Base-by-base conservation (phyloP, 2,888 invertebrate genomes). In the Lottia gigantea region DNA sequence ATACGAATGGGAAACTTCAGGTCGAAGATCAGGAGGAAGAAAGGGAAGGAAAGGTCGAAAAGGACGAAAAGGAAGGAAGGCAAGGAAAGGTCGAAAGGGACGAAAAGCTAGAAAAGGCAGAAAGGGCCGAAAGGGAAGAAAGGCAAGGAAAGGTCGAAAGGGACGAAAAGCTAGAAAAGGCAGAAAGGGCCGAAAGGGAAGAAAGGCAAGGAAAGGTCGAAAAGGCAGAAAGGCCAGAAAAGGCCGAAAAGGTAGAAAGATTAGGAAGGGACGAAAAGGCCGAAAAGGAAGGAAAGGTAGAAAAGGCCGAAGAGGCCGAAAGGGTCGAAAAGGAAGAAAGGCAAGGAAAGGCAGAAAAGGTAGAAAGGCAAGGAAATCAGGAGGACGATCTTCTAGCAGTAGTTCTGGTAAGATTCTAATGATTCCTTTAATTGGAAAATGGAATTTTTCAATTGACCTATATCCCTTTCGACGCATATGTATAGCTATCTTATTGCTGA, bases 101-200 rank as follows among this genome's bases (percentile, higher is more conserved):
- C 2, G 40, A 40, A 40, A 40, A 8, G 40, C 1, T 11, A 1
- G 40, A 40, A 40, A 8, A 11, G 40, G 8, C 7, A 40, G 40
- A 40, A 40, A 40, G 11, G 40, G 40, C 11, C 6, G 40, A 40
- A 40, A 25, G 15, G 46, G 23, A 4, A 46, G 46, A 6, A 66
- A 46, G n/a, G 66, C 19, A 4, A 15, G 19, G 19, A 46, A 66
- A 19, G 14, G 16, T 0, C 8, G 19, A 46, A 66, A 14, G n/a
- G 66, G 19, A 4, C 46, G 66, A 66, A 46, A 66, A 19, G 46
- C 31, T 19, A 0, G 46, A 23, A 66, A 23, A 66, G 66, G 46
- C 11, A 31, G 66, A 66, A 46, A 46, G 46, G 46, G 45, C 0
- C 19, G 46, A 1, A 45, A 19, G 8, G 19, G 46, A 0, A 2